Percentiles rank a stretch among this genome's conserved stretches.
Evolutionary conservation across 2,888 invertebrate species (phyloP).

Genomic region (Micoletzkya japonica): DNA sequence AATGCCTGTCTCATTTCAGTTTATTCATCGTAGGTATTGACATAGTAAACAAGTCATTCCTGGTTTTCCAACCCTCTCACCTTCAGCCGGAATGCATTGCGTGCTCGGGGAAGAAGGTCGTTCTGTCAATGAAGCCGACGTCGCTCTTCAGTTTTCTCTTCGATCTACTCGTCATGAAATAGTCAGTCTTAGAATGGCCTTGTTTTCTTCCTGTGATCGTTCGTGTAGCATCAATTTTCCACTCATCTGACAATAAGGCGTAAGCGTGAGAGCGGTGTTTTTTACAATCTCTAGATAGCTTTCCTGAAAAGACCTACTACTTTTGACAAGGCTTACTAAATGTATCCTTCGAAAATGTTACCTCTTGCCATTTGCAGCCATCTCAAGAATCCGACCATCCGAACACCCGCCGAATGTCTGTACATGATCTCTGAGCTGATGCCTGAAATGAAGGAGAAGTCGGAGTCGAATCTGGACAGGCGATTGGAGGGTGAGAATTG

Average conservation of each 20-base stretch:
- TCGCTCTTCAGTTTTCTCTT: slow-evolving; percentile 80
- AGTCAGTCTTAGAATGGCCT: slow-evolving; percentile 68
- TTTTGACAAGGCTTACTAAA: too few species aligned
- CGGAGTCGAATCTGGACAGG: slow-evolving; percentile 84
- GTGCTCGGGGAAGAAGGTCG: slow-evolving; percentile 70
- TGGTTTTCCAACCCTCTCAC: slow-evolving; percentile 1
- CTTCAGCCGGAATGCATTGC: slow-evolving; percentile 77
- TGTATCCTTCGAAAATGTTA: neutral
- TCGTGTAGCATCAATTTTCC: too few species aligned
- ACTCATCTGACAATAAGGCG: too few species aligned
- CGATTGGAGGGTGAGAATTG: slow-evolving; percentile 72
- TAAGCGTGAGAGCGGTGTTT: too few species aligned
- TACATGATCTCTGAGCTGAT: slow-evolving; percentile 82
- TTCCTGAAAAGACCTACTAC: too few species aligned
- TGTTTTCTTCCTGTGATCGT: too few species aligned
- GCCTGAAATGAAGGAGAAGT: slow-evolving; percentile 85
- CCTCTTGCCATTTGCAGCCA: slow-evolving; percentile 68
- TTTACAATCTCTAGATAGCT: too few species aligned
- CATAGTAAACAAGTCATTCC: neutral
- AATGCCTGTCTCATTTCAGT: neutral
- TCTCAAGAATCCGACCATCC: slow-evolving; percentile 84
- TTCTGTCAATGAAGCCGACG: slow-evolving; percentile 65
- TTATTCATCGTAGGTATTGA: neutral
- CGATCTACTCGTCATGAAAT: slow-evolving; percentile 78
- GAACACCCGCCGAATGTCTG: slow-evolving; percentile 80